Percentiles rank a stretch among this genome's conserved stretches.
Conservation (phyloP, 1,140 invertebrate genomes). For the Papilio glaucus region DNA sequence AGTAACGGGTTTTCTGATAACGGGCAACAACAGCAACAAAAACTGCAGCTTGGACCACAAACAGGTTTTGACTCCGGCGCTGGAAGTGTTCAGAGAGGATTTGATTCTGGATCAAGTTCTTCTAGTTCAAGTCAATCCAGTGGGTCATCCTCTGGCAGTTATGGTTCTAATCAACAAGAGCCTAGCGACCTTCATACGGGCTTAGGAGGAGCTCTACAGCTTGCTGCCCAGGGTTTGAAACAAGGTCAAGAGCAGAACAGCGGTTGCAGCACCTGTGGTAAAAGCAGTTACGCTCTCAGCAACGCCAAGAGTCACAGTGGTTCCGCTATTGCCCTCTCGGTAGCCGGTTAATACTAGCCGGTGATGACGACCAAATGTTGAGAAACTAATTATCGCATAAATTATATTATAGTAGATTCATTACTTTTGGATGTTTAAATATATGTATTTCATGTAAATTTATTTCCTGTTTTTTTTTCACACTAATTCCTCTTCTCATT, state of each 20-base stretch:
- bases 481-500: background rate
- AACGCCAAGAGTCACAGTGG: conserved; percentile 70
- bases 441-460: background rate
- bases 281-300: conserved; percentile 65
- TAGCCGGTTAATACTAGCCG: conserved; percentile 46
- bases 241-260: conserved; percentile 46
- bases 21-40: conserved; percentile 11
- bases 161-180: conserved; percentile 30
- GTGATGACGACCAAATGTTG: background rate
- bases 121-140: conserved; percentile 32
- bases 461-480: background rate
- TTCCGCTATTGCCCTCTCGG: conserved; percentile 63
- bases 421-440: conserved; percentile 44
- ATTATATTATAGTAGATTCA: background rate
- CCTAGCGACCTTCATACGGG: conserved; percentile 45
- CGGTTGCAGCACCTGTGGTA: conserved; percentile 67
- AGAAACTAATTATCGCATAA: background rate
- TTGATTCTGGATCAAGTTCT: conserved; percentile 22
- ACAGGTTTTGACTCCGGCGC: conserved; percentile 11
- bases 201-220: conserved; percentile 59
- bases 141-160: conserved; percentile 34
- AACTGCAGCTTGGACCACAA: conserved; percentile 13
- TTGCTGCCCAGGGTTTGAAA: conserved; percentile 66
- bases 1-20: background rate
- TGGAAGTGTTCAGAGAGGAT: conserved; percentile 5